These are phyloP conservation scores for Remorina albescens DNA, from an alignment of 2,797 vertebrate genomes.

Conservation along the genomic window DNA sequence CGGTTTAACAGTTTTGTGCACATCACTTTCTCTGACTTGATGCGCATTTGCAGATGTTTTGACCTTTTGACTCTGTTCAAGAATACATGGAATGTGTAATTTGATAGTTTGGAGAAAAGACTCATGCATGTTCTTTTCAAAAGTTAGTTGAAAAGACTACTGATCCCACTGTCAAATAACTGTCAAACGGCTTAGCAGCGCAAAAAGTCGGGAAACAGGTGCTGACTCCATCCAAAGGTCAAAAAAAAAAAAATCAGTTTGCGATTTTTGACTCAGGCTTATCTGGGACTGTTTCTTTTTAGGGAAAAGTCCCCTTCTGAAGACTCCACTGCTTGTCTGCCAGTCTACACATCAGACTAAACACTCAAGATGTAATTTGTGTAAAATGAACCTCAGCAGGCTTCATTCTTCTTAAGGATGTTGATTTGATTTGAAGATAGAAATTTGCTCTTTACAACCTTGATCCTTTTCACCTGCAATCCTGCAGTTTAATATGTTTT, in stretches of 20 bases:
- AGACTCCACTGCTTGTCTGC: too few species aligned
- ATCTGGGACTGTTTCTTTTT: too few species aligned
- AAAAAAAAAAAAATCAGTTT: too few species aligned
- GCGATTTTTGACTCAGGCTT: too few species aligned
- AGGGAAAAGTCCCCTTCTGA: too few species aligned
- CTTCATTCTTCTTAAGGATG: slow-evolving; percentile 4
- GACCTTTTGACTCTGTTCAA: neutral
- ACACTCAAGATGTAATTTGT: too few species aligned
- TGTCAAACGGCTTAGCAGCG: too few species aligned
- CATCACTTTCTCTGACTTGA: neutral
- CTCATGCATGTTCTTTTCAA: neutral
- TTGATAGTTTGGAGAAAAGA: neutral
- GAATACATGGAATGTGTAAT: neutral
- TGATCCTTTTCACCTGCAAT: slow-evolving; percentile 1
- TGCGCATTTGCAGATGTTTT: neutral
- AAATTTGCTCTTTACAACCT: slow-evolving; percentile 1
- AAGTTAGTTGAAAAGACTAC: neutral
- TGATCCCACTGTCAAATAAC: too few species aligned
- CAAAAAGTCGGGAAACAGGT: neutral
- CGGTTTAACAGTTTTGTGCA: slow-evolving; percentile 10
- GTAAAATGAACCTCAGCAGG: neutral
- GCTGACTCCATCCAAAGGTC: neutral
- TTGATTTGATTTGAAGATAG: slow-evolving; percentile 19
- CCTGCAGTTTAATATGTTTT: neutral
- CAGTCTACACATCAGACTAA: too few species aligned